Evolutionary conservation across 2,888 invertebrate genomes (phyloP).

Genomic region (Meganola albula): DNA sequence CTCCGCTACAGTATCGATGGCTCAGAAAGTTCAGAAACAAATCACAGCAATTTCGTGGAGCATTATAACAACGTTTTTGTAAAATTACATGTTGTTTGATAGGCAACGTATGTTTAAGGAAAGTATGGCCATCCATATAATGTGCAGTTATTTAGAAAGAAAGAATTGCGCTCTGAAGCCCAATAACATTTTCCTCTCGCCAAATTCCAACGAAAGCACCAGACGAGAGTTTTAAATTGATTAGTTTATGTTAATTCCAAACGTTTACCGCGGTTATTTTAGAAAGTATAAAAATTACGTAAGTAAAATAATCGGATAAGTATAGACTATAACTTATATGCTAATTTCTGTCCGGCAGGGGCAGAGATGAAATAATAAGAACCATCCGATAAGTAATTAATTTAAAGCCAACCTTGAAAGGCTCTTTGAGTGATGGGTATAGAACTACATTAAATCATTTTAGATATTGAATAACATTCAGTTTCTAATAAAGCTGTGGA

Average conservation of each 20-base stretch:
- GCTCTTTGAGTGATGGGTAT: too few relatives aligned
- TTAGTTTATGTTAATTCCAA: slow-evolving; percentile 33
- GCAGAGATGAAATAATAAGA: too few relatives aligned
- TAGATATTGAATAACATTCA: too few relatives aligned
- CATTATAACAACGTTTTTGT: slow-evolving; percentile 67
- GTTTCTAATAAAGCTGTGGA: too few relatives aligned
- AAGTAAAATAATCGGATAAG: too few relatives aligned
- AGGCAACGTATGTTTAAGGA: slow-evolving; percentile 58
- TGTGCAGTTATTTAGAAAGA: slow-evolving; percentile 29
- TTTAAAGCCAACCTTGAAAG: too few relatives aligned
- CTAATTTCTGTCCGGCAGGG: too few relatives aligned
- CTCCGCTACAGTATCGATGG: slow-evolving; percentile 44
- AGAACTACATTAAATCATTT: too few relatives aligned
- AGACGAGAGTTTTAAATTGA: too few relatives aligned
- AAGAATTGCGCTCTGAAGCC: slow-evolving; percentile 25
- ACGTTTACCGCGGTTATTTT: slow-evolving; percentile 33
- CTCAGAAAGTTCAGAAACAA: slow-evolving; percentile 54
- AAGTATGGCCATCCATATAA: slow-evolving; percentile 43
- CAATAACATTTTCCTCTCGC: slow-evolving; percentile 15
- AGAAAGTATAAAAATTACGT: slow-evolving; percentile 45
- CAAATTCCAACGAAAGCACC: slow-evolving; percentile 12
- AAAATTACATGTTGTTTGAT: slow-evolving; percentile 56
- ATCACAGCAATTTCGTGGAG: slow-evolving; percentile 65
- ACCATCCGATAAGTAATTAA: too few relatives aligned
- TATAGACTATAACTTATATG: too few relatives aligned